phyloP scores from a whole-genome alignment of 2,113 vertebrate genomes.

The Nipponia nippon region DNA sequence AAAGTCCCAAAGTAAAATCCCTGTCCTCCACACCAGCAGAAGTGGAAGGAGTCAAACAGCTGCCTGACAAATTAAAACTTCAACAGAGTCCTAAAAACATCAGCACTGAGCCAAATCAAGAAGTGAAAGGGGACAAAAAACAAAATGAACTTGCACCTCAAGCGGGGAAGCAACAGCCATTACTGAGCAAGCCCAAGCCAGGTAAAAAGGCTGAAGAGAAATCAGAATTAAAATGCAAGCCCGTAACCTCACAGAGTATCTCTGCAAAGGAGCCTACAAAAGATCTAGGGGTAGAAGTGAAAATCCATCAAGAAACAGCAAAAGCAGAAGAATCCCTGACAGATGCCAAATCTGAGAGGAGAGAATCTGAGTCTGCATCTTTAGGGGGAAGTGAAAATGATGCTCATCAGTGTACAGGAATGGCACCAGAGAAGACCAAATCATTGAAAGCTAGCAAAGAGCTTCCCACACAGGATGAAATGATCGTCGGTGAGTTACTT shows the following conservation, averaged over 20 bases:
- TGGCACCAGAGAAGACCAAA: not conserved
- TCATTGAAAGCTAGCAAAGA: not conserved
- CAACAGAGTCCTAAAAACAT: not conserved
- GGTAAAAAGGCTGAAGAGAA: constrained; percentile 9
- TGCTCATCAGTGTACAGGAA: not conserved
- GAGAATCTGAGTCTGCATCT: not conserved
- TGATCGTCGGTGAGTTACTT: constrained; percentile 17
- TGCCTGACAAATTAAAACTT: not conserved
- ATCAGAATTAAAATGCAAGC: not conserved
- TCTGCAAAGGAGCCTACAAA: not conserved
- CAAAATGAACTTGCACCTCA: not conserved
- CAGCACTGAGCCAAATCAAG: not conserved
- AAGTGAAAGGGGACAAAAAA: not conserved
- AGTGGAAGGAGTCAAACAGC: not conserved
- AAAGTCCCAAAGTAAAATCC: not conserved
- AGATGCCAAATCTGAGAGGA: not conserved
- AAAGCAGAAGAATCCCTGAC: not conserved
- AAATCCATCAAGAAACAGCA: not conserved
- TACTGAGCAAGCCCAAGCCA: not conserved
- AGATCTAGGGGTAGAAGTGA: not conserved
- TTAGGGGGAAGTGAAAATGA: not conserved
- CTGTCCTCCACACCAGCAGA: not conserved
- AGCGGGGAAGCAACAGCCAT: not conserved
- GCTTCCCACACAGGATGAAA: not conserved
- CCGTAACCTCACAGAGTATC: not conserved